Evolutionary conservation across 2,888 invertebrate genomes (phyloP), one percentile per base, ranked within the genome.

Genomic region (Melanostoma scalare): DNA sequence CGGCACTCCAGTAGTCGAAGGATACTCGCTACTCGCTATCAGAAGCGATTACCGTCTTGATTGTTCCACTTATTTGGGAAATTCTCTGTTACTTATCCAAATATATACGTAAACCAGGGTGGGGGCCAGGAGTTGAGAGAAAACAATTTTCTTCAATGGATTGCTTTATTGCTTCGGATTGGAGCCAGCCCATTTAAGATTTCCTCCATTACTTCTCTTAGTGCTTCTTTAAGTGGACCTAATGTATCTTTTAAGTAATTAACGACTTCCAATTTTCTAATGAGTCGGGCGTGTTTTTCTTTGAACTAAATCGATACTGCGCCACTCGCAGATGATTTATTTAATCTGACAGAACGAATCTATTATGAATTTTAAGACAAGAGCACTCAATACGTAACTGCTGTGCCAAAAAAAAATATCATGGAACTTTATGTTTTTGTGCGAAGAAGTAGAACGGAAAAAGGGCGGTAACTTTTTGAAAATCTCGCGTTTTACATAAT

Each of bases 171-270:
- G 48, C 38, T 8, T 20, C 52, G 33, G 60, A 60, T 61, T 56
- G 55, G 6, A 48, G 20, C 40, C 55, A 40, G 46, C 2, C 46
- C 5, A 10, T 33, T 63, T 63, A 4, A n/a, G 38, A 40, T 6
- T 20, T 10, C 8, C 10, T 40, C 42, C 46, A 48, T 48, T 42
- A 31, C 2, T 50, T 40, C 55, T 36, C 35, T 3, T 3, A 35
- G 30, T 33, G 10, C n/a, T 6, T 44, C 4, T 40, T 31, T 65
- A 65, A 80, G 75, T 75, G 69, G 56, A 69, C 52, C 74, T 69
- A 71, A 80, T 80, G 75, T 63, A 55, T 79, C 61, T 38, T 79
- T 44, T 63, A 55, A 68, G 79, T 79, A 74, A 79, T 79, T 79
- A 74, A 56, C 55, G 33, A 55, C 42, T 50, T 69, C 63, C 44